phyloP scores from a whole-genome alignment of 2,113 vertebrate genomes.

The Todiramphus saurophagus region DNA sequence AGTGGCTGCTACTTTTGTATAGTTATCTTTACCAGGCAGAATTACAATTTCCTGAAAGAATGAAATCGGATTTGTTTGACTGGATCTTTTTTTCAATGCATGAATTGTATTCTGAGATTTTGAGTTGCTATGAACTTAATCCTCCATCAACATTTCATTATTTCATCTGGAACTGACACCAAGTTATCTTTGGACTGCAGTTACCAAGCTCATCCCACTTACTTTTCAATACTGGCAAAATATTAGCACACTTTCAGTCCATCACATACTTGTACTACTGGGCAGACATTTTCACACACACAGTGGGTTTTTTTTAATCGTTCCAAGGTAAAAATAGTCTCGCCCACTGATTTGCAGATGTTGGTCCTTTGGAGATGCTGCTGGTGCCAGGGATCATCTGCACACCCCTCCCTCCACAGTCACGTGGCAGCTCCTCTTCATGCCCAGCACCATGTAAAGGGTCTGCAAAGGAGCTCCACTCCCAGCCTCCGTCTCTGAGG shows the following conservation, averaged over 20 bases:
- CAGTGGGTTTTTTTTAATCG: no score
- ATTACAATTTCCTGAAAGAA: not conserved
- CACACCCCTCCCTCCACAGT: no score
- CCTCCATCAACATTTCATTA: not conserved
- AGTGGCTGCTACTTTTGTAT: not conserved
- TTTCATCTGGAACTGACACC: not conserved
- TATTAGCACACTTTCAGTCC: not conserved
- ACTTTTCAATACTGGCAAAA: not conserved
- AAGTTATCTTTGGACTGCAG: not conserved
- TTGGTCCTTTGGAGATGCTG: not conserved
- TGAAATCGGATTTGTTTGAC: not conserved
- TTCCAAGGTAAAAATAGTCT: not conserved
- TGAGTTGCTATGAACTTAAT: not conserved
- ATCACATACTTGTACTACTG: not conserved
- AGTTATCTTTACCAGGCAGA: not conserved
- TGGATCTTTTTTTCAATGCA: not conserved
- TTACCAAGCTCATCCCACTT: not conserved
- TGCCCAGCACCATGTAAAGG: fast-evolving
- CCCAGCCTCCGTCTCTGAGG: fast-evolving
- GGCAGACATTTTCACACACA: not conserved
- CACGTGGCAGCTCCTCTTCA: not conserved
- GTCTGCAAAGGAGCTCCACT: fast-evolving
- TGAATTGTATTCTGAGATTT: not conserved
- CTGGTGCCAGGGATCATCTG: not conserved
- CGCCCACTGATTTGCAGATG: not conserved